Evolutionary conservation across 2,797 vertebrate genomes (phyloP).

Genomic region (Neostethus bicornis): DNA sequence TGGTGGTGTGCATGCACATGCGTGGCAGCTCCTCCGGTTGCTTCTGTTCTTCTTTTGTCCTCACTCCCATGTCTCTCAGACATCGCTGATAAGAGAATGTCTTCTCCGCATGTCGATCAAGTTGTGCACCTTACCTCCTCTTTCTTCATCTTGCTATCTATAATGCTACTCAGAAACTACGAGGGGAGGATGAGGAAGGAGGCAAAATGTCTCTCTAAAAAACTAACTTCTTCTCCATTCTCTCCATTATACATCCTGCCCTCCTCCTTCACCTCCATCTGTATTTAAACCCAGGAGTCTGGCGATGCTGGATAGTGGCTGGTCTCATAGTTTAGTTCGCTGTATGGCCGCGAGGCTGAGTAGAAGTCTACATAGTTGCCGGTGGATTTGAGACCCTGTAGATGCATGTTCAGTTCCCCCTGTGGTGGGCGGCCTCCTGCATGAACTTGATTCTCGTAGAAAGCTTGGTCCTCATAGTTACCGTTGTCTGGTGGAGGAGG

Average conservation of each 20-base stretch:
- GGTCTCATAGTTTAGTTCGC: constrained; percentile 99
- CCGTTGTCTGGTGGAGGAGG: constrained; percentile 79
- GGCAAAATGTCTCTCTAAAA: constrained; percentile 39
- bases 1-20: constrained; percentile 99
- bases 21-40: constrained; percentile 79
- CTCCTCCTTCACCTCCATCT: constrained; percentile 37
- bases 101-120: constrained; percentile 20
- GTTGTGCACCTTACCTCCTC: constrained; percentile 40
- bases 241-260: constrained; percentile 9
- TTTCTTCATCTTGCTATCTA: constrained; percentile 57
- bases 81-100: constrained; percentile 38
- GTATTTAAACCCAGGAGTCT: constrained; percentile 96
- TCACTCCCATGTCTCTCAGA: constrained; percentile 20
- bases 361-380: constrained; percentile 99
- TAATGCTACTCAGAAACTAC: constrained; percentile 66
- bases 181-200: constrained; percentile 62
- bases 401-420: constrained; percentile 96
- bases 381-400: constrained; percentile 97
- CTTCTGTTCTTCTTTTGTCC: constrained; percentile 23
- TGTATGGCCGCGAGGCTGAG: constrained; percentile 98
- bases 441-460: constrained; percentile 96
- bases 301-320: constrained; percentile 99
- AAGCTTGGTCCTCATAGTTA: constrained; percentile 92
- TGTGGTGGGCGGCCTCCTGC: constrained; percentile 87
- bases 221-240: constrained; percentile 9